Percentiles rank a stretch among this genome's conserved stretches.
Conservation (phyloP, 2,797 vertebrate genomes). For the Paramormyrops hopkinsi region DNA sequence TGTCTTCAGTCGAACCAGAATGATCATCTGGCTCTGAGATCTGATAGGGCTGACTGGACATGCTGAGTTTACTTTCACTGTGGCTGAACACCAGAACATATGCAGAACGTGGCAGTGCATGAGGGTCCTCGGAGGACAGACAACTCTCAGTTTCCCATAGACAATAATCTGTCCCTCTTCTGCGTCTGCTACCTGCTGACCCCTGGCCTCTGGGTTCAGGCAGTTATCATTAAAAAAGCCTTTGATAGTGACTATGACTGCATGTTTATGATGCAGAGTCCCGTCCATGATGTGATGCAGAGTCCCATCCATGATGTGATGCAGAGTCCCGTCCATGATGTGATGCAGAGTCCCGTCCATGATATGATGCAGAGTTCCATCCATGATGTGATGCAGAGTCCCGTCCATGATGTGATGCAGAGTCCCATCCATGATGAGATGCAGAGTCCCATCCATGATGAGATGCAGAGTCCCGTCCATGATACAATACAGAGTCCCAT, state of each 20-base stretch:
- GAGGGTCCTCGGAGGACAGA: slow-evolving; percentile 54
- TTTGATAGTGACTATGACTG: background rate
- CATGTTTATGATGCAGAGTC: background rate
- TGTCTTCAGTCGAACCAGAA: background rate
- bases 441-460: no score
- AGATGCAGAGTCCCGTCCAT: no score
- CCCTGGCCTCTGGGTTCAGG: slow-evolving; percentile 67
- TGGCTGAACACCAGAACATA: slow-evolving; percentile 41
- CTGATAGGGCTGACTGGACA: background rate
- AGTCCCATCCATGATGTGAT: no score
- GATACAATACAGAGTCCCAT: no score
- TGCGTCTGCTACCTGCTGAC: slow-evolving; percentile 76
- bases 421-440: no score
- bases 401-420: no score
- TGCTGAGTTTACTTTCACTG: background rate
- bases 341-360: no score
- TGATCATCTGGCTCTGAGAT: background rate
- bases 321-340: no score
- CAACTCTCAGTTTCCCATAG: slow-evolving; percentile 63
- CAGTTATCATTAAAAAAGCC: slow-evolving; percentile 4
- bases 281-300: no score
- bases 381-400: no score
- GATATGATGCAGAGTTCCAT: no score
- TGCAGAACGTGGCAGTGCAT: slow-evolving; percentile 44
- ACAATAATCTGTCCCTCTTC: slow-evolving; percentile 76